These are phyloP conservation scores for Adrianichthys oophorus DNA, from an alignment of 2,797 vertebrate genomes.

Conservation along the genomic window DNA sequence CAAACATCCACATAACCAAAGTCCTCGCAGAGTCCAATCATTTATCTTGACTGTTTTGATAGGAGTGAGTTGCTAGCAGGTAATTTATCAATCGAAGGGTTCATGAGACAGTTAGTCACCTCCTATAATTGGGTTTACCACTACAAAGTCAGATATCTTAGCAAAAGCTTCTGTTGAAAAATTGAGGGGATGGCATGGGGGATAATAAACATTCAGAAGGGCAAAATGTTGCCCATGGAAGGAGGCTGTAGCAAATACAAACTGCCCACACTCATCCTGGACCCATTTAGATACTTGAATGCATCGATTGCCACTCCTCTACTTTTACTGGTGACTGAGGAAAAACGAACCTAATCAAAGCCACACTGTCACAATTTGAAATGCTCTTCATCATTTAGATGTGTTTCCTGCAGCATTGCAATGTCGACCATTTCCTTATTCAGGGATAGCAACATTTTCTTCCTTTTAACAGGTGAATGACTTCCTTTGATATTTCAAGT, in stretches of 20 bases:
- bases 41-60: background rate
- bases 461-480: background rate
- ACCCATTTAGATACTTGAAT: background rate
- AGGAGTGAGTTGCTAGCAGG: background rate
- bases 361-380: background rate
- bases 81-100: slow-evolving; percentile 5
- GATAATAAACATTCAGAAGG: slow-evolving; percentile 3
- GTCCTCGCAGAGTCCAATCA: background rate
- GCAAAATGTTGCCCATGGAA: background rate
- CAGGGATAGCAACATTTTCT: background rate
- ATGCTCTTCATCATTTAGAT: background rate
- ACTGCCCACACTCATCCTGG: background rate
- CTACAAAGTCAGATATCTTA: background rate
- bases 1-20: background rate
- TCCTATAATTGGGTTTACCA: slow-evolving; percentile 5
- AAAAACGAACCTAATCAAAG: background rate
- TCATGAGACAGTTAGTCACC: slow-evolving; percentile 4
- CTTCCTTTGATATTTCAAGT: background rate
- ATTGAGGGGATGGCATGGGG: background rate
- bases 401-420: background rate
- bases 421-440: background rate
- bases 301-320: background rate
- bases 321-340: background rate
- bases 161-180: background rate
- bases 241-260: background rate